A percentile compares a stretch with the other conserved stretches of the same genome.
phyloP scores from a whole-genome alignment of 2,113 vertebrate genomes.

The Oxygymnocypris stewartii region DNA sequence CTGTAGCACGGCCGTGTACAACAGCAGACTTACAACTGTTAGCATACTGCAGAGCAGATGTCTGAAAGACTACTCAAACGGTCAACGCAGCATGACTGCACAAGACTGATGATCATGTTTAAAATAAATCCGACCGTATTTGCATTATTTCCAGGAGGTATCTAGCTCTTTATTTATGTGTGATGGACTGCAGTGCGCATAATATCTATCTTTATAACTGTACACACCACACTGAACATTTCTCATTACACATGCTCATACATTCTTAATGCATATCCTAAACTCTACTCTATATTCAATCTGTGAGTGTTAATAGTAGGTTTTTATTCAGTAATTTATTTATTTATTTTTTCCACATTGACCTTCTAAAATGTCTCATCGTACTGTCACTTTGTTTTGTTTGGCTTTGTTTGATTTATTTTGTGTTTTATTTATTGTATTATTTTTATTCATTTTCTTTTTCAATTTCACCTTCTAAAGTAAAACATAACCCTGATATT shows the following conservation, averaged over 20 bases:
- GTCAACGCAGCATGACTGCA: conserved; percentile 11
- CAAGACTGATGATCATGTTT: conserved; percentile 20
- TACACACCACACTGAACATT: not conserved
- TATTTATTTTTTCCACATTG: not conserved
- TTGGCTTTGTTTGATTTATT: too few relatives aligned
- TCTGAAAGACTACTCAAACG: conserved; percentile 5
- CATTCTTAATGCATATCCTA: not conserved
- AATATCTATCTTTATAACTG: not conserved
- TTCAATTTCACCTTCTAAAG: too few relatives aligned
- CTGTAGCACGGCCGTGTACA: not conserved
- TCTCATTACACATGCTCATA: not conserved
- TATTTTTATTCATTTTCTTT: too few relatives aligned
- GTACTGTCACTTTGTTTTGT: too few relatives aligned
- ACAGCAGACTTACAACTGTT: conserved; percentile 28
- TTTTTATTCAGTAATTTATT: too few relatives aligned
- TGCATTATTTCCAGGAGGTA: conserved; percentile 27
- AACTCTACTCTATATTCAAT: not conserved
- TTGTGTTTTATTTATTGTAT: too few relatives aligned
- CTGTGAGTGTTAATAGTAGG: not conserved
- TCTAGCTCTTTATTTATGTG: not conserved
- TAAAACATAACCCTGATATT: too few relatives aligned
- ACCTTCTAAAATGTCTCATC: too few relatives aligned
- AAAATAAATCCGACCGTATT: not conserved
- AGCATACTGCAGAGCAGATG: conserved; percentile 30
- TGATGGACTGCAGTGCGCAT: not conserved